These are phyloP conservation scores for Tinamus guttatus DNA, from an alignment of 2,113 vertebrate species.

Conservation along the genomic window DNA sequence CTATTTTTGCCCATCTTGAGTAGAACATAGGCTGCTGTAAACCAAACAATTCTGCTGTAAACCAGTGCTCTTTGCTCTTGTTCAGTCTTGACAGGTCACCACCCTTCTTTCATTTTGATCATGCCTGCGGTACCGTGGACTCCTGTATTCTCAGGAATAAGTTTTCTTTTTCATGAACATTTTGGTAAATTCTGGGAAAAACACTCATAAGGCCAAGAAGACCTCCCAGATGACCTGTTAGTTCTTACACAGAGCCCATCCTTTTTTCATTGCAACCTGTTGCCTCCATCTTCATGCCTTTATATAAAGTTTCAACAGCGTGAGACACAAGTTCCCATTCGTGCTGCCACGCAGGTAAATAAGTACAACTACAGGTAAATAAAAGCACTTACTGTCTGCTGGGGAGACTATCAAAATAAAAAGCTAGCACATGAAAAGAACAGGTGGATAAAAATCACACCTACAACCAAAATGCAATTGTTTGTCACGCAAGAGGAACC, in stretches of 20 bases:
- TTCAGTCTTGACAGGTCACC: background rate
- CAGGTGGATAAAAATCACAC: background rate
- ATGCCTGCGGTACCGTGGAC: background rate
- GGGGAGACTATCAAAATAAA: background rate
- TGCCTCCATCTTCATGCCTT: background rate
- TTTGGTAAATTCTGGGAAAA: background rate
- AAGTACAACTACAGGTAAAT: background rate
- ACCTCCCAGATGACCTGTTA: background rate
- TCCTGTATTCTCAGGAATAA: background rate
- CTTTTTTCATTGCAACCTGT: background rate
- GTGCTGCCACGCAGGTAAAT: background rate
- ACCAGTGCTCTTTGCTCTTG: background rate
- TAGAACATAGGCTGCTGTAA: background rate
- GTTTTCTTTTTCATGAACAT: background rate
- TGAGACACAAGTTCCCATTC: background rate
- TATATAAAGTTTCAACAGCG: background rate
- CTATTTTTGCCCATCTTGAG: background rate
- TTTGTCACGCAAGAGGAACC: too few relatives aligned
- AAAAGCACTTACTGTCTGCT: background rate
- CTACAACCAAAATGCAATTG: background rate
- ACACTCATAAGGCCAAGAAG: background rate
- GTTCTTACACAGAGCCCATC: background rate
- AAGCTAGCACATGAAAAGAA: background rate
- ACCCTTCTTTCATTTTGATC: background rate
- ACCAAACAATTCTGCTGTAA: background rate